These are phyloP conservation scores for Tethea ocularis DNA, from an alignment of 2,888 invertebrate genomes.

Conservation along the genomic window DNA sequence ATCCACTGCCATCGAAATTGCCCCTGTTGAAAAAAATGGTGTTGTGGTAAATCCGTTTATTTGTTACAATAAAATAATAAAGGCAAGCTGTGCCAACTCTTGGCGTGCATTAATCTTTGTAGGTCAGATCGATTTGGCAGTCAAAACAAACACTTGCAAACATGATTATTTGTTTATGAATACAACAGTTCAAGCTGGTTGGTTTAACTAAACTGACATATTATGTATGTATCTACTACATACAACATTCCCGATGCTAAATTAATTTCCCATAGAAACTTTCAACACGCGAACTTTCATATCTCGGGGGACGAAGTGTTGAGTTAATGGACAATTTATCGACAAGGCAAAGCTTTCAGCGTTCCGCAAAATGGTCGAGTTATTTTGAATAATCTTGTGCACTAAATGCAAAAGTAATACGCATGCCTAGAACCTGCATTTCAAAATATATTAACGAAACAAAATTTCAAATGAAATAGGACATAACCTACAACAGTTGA, in stretches of 20 bases:
- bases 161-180: constrained; percentile 21
- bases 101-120: constrained; percentile 46
- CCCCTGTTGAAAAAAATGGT: constrained; percentile 82
- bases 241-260: not conserved
- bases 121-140: constrained; percentile 42
- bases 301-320: constrained; percentile 22
- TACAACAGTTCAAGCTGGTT: constrained; percentile 11
- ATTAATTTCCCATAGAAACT: constrained; percentile 1
- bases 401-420: not conserved
- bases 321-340: constrained; percentile 48
- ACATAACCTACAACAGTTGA: too few relatives aligned
- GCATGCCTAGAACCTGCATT: too few relatives aligned
- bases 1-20: constrained; percentile 93
- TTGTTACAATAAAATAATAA: constrained; percentile 24
- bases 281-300: constrained; percentile 15
- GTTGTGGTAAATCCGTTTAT: constrained; percentile 21
- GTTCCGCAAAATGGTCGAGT: constrained; percentile 15
- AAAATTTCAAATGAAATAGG: too few relatives aligned
- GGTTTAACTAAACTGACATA: too few relatives aligned
- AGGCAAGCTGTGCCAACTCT: constrained; percentile 43
- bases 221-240: not conserved
- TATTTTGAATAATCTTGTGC: not conserved
- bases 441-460: too few relatives aligned
- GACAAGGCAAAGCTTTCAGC: constrained; percentile 42
- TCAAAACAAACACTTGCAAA: constrained; percentile 36